Evolutionary conservation across 1,140 invertebrate genomes (phyloP).

Genomic region (Helicoverpa armigera): DNA sequence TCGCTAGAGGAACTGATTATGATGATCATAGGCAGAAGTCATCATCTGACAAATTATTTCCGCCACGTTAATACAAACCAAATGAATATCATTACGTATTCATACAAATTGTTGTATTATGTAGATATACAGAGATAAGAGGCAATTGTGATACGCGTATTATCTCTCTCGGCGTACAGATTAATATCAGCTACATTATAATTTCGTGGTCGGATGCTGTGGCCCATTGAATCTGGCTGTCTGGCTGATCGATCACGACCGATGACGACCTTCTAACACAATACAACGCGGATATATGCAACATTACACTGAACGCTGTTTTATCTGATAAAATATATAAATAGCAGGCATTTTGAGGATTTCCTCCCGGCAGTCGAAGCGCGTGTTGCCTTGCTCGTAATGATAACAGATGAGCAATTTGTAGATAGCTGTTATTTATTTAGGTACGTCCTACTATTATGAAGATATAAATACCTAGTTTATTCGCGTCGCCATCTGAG

Average conservation of each 20-base stretch:
- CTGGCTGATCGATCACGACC: slow-evolving; percentile 4
- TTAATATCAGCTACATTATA: neutral
- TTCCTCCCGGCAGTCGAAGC: neutral
- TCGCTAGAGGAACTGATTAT: no score
- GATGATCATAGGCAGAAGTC: no score
- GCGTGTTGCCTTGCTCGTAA: neutral
- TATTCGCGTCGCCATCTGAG: no score
- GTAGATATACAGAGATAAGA: slow-evolving; percentile 3
- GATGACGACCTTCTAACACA: neutral
- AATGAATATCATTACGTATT: neutral
- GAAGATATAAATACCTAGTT: no score
- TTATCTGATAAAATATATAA: slow-evolving; percentile 24
- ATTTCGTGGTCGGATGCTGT: slow-evolving; percentile 11
- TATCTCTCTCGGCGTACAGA: neutral
- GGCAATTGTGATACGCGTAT: neutral
- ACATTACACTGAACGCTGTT: slow-evolving; percentile 17
- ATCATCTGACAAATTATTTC: no score
- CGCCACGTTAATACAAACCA: neutral
- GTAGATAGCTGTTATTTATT: neutral
- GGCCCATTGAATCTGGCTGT: neutral
- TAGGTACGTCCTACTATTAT: neutral
- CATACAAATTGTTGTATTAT: neutral
- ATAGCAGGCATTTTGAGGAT: slow-evolving; percentile 6
- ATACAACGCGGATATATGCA: slow-evolving; percentile 28
- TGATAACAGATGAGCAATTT: neutral